Base-by-base conservation (phyloP, 2,797 vertebrate genomes). In the Cynopterus sphinx region DNA sequence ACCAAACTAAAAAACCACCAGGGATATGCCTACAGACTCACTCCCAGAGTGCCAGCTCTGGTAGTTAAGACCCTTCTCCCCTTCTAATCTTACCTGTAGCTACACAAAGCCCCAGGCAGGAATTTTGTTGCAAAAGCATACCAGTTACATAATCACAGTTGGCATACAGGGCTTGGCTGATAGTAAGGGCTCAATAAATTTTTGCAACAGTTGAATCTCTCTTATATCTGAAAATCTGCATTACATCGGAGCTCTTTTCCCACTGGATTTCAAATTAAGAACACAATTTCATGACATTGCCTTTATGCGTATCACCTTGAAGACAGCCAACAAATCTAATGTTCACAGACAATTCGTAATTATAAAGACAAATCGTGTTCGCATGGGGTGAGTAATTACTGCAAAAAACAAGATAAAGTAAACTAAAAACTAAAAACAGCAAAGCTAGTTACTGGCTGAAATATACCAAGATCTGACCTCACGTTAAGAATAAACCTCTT, bases 221-320 rank as follows among this genome's bases (percentile, higher is more conserved):
- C 46, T 59, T 70, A 36, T 46, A 53, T 81, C 43, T 46, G 36
- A 95, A 95, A 91, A 86, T 55, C 31, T 3, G 0, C 33, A 74
- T 41, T 59, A 4, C 43, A 81, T 82, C 57, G 55, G 28, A 82
- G 83, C 21, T 33, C 36, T 92, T 78, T 79, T 63, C 51, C 41
- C 51, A 81, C 3, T 57, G 39, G 36, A 84, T 77, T 75, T 96
- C 70, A 91, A 87, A 85, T 67, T 26, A 95, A 90, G 82, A 57
- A 88, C 68, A 85, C 1, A n/a, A 81, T 41, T 84, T 89, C 71
- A 61, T 3, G 19, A 19, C 77, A 53, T 24, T 93, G 73, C 24
- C 90, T 84, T 91, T 74, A 63, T 31, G 55, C n/a, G 11, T 75
- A 85, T 41, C 41, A 90, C 21, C 59, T 70, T 84, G 79, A 91